Percentiles rank a stretch among this genome's conserved stretches.
Conservation (phyloP, 2,797 vertebrate species). For the Sylvia borin region DNA sequence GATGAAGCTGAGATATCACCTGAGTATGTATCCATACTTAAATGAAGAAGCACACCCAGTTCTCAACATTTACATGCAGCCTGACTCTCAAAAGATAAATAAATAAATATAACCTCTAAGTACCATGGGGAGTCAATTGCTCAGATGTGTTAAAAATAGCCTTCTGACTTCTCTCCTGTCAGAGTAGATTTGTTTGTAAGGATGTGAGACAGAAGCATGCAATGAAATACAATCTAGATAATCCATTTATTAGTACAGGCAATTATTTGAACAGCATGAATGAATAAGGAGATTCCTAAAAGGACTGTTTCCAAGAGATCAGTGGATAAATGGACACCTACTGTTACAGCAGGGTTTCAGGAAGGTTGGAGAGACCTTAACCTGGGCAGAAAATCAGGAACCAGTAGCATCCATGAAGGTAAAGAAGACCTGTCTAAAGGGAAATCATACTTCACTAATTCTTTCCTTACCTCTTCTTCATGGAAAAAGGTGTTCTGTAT, state of each 20-base stretch:
- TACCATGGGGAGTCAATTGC: neutral
- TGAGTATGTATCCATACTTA: neutral
- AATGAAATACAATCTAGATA: neutral
- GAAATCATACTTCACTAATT: neutral
- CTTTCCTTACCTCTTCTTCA: neutral
- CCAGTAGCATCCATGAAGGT: neutral
- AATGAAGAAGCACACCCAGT: neutral
- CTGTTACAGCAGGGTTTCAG: neutral
- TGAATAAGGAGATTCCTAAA: neutral
- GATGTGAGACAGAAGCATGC: neutral
- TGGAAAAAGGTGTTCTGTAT: neutral
- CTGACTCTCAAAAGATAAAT: neutral
- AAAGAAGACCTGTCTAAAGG: neutral
- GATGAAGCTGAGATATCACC: neutral
- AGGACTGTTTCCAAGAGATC: neutral
- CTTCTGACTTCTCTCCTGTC: neutral
- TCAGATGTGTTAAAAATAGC: constrained; percentile 22
- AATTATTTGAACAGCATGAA: neutral
- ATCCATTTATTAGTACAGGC: neutral
- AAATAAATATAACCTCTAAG: neutral
- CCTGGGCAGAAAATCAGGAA: neutral
- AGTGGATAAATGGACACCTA: neutral
- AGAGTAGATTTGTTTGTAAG: constrained; percentile 11
- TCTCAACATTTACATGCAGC: neutral
- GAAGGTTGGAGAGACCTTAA: neutral